Base-by-base conservation (phyloP, 2,888 invertebrate species). In the Drosophila bunnanda region DNA sequence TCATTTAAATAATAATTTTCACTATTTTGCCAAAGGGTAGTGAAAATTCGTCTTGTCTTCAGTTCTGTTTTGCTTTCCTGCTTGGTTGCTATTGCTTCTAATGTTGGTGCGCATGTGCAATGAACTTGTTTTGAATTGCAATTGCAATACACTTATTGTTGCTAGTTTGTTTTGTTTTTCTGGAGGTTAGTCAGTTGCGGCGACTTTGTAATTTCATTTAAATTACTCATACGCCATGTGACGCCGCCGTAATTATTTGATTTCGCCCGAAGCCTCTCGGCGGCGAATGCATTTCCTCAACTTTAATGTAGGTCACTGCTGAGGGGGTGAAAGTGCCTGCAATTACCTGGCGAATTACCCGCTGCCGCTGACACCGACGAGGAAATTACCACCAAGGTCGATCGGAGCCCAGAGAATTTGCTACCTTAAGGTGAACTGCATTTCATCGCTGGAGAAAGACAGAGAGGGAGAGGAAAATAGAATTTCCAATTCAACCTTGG, bases 171-270 rank as follows among this genome's bases (percentile, higher is more conserved):
- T 41, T 28, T 62, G 46, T 6, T 46, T 64, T 68, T 68, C 75
- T 83, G 71, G 80, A 88, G 83, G 88, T 77, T 87, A 84, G 39
- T 70, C 55, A 69, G 56, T 71, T 64, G 69, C 64, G 59, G 69
- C 75, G 76, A 82, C 75, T 82, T 82, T 88, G 82, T 77, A 79
- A 80, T 76, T 74, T 60, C 69, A 75, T 76, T 85, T 65, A 85
- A 82, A 85, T 82, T 88, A 85, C 83, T 87, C 88, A 82, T 85
- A 82, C 80, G 82, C 67, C 71, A 62, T 44, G 62, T 54, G 69
- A 60, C 68, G 62, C 68, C 64, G 66, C 50, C 44, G 53, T 52
- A 73, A 74, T 74, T 73, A 74, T 59, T 59, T 58, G 48, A 57
- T 55, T 61, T 57, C 34, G 67, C 67, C 46, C 39, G 38, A 22